Base-by-base conservation (phyloP, 1,140 invertebrate species). In the Drosophila repleta region DNA sequence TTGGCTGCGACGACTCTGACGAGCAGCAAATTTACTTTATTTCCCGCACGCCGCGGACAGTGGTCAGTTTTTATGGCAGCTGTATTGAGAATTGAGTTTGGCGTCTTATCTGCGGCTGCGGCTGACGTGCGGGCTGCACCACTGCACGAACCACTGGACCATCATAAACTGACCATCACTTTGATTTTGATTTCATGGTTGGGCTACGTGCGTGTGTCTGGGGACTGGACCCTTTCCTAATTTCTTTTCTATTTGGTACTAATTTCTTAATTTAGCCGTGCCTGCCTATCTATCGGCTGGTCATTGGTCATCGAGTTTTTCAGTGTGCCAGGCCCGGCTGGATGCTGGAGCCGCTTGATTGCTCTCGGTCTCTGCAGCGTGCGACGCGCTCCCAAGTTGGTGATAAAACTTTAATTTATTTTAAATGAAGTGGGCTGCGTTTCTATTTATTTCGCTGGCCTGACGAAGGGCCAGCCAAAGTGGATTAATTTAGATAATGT, bases 161-260 rank as follows among this genome's bases (percentile, higher is more conserved):
- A 87, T 73, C 83, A 88, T 82, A 88, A 88, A 87, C 77, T 87
- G 70, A 78, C 77, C 82, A 85, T 78, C 82, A 75, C 78, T 75
- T 64, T 75, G 82, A 87, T 81, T 87, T 87, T 67, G 67, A 79
- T 76, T 74, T 79, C 57, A 64, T 72, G 56, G 55, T 29, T 51
- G 15, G 32, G 32, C 62, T 45, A 57, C 51, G 26, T 65, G 63
- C 55, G 53, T 67, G 51, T 32, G 20, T 13, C 21, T 57, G 15
- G 53, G 39, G 20, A 43, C 37, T 17, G 37, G 39, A 85, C 82
- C 82, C 82, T 87, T 82, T 88, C 79, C 83, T 88, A 87, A 87
- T 87, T 87, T 88, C 79, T 88, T 88, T 88, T 87, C 82, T 73
- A 87, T 87, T 87, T 88, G 75, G 71, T 73, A 87, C 82, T 87